phyloP scores from a whole-genome alignment of 2,113 vertebrate genomes.

The Vulpes lagopus region DNA sequence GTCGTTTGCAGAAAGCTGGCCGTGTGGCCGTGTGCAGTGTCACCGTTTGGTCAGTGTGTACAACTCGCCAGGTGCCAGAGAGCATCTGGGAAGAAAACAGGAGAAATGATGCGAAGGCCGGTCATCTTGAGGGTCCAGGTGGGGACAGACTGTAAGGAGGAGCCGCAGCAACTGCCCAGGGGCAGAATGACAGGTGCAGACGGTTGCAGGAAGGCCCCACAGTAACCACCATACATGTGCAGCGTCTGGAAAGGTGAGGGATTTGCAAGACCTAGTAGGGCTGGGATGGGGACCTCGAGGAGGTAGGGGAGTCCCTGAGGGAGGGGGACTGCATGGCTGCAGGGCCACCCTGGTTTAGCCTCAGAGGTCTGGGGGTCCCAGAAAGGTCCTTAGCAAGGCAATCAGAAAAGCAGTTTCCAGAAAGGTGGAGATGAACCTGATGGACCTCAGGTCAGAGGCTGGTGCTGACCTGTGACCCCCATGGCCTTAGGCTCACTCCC shows the following conservation, averaged over 20 bases:
- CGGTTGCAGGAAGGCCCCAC: no score
- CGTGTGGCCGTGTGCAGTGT: no score
- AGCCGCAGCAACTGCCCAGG: accelerated
- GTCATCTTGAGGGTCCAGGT: background rate
- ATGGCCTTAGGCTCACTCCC: background rate
- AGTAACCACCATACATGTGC: no score
- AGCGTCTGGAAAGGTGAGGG: accelerated
- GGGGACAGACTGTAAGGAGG: background rate
- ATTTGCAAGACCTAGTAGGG: no score
- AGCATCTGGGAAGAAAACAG: background rate
- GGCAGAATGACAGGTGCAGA: background rate
- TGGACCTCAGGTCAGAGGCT: background rate
- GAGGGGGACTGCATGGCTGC: background rate
- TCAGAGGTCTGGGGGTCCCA: background rate
- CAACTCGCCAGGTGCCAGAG: background rate
- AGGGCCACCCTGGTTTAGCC: no score
- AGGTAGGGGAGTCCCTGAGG: background rate
- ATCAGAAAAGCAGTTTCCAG: background rate
- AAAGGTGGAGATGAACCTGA: background rate
- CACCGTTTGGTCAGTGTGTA: background rate
- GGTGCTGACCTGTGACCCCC: background rate
- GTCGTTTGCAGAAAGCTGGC: background rate
- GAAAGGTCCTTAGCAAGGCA: background rate
- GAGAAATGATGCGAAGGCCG: background rate
- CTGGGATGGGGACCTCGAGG: background rate